Percentiles rank a stretch among this genome's conserved stretches.
These are phyloP conservation scores for Zaprionus tsacasi DNA, from an alignment of 1,140 invertebrate species.

Conservation along the genomic window DNA sequence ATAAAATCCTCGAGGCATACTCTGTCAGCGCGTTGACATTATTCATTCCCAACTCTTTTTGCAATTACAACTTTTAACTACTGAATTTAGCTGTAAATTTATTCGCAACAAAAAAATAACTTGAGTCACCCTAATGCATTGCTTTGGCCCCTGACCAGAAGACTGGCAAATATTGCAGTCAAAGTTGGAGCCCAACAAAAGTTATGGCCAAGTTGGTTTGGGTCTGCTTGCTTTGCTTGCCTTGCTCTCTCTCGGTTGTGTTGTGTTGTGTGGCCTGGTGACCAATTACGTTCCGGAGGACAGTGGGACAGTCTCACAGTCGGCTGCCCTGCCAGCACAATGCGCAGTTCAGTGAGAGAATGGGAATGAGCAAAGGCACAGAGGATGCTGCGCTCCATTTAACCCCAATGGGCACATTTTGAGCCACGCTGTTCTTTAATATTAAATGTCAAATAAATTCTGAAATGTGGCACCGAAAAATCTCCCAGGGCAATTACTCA, in stretches of 20 bases:
- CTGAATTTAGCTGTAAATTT: neutral
- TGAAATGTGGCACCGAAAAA: slow-evolving; percentile 21
- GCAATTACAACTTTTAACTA: slow-evolving; percentile 4
- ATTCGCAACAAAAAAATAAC: neutral
- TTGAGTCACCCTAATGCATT: slow-evolving; percentile 34
- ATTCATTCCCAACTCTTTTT: neutral
- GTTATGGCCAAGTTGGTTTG: slow-evolving; percentile 52
- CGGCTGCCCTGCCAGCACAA: slow-evolving; percentile 20
- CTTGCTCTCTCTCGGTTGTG: neutral
- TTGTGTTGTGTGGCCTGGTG: slow-evolving; percentile 26
- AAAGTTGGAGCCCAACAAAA: slow-evolving; percentile 43
- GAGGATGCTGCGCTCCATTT: slow-evolving; percentile 42
- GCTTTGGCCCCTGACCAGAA: slow-evolving; percentile 5
- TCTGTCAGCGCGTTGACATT: neutral
- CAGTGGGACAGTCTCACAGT: slow-evolving; percentile 9
- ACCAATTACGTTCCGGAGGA: slow-evolving; percentile 47
- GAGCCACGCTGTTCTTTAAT: slow-evolving; percentile 47
- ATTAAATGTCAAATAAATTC: slow-evolving; percentile 57
- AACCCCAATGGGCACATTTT: slow-evolving; percentile 58
- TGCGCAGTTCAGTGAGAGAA: neutral
- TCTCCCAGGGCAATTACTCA: slow-evolving; percentile 25
- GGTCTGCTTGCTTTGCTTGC: neutral
- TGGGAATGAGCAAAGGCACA: neutral
- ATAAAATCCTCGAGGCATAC: neutral
- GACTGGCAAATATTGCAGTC: slow-evolving; percentile 39